Base-by-base conservation (phyloP, 1,140 invertebrate genomes). In the Galleria mellonella region DNA sequence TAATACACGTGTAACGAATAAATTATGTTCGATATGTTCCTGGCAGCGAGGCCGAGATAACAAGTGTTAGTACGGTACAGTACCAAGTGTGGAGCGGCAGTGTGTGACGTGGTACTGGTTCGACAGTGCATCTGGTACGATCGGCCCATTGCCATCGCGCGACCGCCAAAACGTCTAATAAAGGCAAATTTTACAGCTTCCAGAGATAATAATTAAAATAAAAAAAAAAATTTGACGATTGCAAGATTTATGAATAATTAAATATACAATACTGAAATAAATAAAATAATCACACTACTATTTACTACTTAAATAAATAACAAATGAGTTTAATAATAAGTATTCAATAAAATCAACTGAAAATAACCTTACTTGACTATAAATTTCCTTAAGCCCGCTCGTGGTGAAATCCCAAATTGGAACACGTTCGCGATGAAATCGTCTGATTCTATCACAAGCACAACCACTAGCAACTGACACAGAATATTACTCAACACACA, bases 301-400 rank as follows among this genome's bases (percentile, higher is more conserved):
- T 14, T 43, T 14, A 30, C 28, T 32, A 17, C n/a, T 13, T 42
- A n/a, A 14, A 7, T 27, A 32, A 14, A 42, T 15, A 42, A 14
- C 31, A 10, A 35, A n/a, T n/a, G n/a, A n/a, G n/a, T n/a, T 23
- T 3, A 2, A 3, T 23, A 23, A 23, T 23, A 6, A 23, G 17
- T 23, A 23, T 3, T 23, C 6, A 8, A 38, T 28, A 7, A 40
- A 8, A 29, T 10, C 28, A 11, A 11, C 11, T 12, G 12, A 29
- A 11, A 44, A 36, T n/a, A 11, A 29, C 75, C 81, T 77, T 59
- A 84, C 81, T 81, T 83, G 81, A 74, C 81, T 73, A 72, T 84
- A 84, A 69, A 84, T 62, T 77, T 84, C 78, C 73, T 84, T 83
- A 51, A 84, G 70, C 74, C 81, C 81, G 76, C 75, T 84, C 81